Evolutionary conservation across 2,113 vertebrate genomes (phyloP).

Genomic region (Geococcyx californianus): DNA sequence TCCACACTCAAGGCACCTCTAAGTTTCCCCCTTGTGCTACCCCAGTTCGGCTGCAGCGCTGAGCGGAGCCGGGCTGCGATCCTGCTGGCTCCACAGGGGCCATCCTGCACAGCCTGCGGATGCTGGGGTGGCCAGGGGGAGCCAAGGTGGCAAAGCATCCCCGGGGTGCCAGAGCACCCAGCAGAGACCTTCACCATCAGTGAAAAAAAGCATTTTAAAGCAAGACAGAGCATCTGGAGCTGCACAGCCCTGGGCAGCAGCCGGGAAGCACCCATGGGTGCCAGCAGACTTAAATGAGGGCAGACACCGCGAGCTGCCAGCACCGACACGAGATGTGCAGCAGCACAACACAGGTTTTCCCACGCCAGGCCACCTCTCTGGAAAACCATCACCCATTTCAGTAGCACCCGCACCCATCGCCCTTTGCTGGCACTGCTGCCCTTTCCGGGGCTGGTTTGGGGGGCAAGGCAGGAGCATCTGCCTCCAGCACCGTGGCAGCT

Average conservation of each 20-base stretch:
- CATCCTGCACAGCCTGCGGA: no score
- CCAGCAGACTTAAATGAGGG: not conserved
- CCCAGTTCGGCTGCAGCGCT: rapidly evolving
- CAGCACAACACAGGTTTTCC: not conserved
- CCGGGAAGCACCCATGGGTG: not conserved
- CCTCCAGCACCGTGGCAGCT: not conserved
- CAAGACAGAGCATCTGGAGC: not conserved
- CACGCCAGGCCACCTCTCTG: not conserved
- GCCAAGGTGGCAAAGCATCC: not conserved
- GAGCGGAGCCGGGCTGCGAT: rapidly evolving
- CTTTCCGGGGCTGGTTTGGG: not conserved
- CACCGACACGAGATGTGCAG: not conserved
- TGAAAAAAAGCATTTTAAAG: not conserved
- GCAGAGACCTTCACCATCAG: rapidly evolving
- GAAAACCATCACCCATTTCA: rapidly evolving
- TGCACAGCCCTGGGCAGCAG: no score
- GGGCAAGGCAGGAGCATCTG: not conserved
- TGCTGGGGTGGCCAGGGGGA: no score
- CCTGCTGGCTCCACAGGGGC: no score
- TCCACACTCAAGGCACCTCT: not conserved
- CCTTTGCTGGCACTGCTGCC: not conserved
- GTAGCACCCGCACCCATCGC: rapidly evolving
- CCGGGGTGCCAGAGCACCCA: not conserved
- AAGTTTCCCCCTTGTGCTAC: not conserved
- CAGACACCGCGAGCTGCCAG: not conserved